A percentile compares a stretch with the other conserved stretches of the same genome.
Conservation (phyloP, 1,140 invertebrate genomes). For the Panagrolaimus sp. region DNA sequence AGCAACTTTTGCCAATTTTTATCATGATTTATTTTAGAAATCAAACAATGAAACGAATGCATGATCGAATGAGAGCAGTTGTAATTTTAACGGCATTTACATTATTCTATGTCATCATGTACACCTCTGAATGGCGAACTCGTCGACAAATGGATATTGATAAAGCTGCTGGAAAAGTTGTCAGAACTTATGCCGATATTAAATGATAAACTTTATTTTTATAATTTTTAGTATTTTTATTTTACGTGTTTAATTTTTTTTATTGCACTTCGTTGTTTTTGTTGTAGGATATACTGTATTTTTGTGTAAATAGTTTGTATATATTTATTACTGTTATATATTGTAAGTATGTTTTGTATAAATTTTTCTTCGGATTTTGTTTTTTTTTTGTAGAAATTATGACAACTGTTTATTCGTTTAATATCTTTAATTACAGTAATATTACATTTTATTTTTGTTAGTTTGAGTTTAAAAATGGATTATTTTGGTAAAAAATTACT, state of each 20-base stretch:
- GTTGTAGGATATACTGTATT: too few species aligned
- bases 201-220: too few species aligned
- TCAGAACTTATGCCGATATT: constrained; percentile 21
- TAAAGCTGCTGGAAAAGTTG: constrained; percentile 30
- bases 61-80: constrained; percentile 44
- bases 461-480: constrained; percentile 1
- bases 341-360: not conserved
- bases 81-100: constrained; percentile 40
- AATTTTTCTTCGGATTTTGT: not conserved
- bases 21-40: constrained; percentile 26
- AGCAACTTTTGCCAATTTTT: constrained; percentile 6
- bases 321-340: constrained; percentile 4
- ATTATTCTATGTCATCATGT: constrained; percentile 33
- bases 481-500: not conserved
- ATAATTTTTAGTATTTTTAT: not conserved
- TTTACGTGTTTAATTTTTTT: not conserved
- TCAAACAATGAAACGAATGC: constrained; percentile 46
- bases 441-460: too few species aligned
- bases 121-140: constrained; percentile 23
- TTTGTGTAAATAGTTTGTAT: too few species aligned
- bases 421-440: too few species aligned
- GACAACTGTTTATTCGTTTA: not conserved
- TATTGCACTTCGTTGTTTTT: not conserved
- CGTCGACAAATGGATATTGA: constrained; percentile 31
- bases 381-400: not conserved